Evolutionary conservation across 92 coral and sea anemone species (phyloP), one percentile per base, ranked within the genome.

Genomic region (Siderastrea siderea): DNA sequence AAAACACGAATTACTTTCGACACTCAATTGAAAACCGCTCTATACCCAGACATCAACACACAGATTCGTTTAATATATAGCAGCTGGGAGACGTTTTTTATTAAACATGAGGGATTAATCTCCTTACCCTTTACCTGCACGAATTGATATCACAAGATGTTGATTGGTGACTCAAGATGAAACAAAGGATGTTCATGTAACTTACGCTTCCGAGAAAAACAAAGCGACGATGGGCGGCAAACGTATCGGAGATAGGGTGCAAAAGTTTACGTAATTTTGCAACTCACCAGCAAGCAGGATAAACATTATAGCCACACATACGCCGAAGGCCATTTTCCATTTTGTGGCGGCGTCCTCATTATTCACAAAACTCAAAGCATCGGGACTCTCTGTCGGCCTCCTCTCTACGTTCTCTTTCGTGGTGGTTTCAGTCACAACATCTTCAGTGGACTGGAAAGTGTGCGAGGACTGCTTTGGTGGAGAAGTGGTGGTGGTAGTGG

Each of bases 321-420:
- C 78, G 19, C 78, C 78, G 26, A 74, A 74, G 45, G 78, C 78
- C 38, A 74, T 53, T 54, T 74, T 74, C 78, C 78, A 74, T 52
- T 51, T 74, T 7, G 62, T 7, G 44, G 60, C 59, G 26, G 53
- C 63, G 19, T 74, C 78, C 45, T 72, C 16, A 19, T 74, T 15
- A 74, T 63, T 17, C 12, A 9, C 12, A 74, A 38, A 9, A 52
- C 57, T 0, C 62, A 54, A 9, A 3, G 63, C 47, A 13, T 53
- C 6, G 4, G 79, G 79, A 57, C 38, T 12, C 74, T 10, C 43
- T 4, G 8, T 53, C 10, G 66, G 6, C 10, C 16, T 70, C 38
- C 15, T 74, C 8, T 44, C 57, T 15, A 53, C 14, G 0, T 74
- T 63, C 9, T 68, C 74, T n/a, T 61, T 61, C 19, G 17, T n/a